Evolutionary conservation across 2,888 invertebrate genomes (phyloP).

Genomic region (Leptopilina drosophilae): DNA sequence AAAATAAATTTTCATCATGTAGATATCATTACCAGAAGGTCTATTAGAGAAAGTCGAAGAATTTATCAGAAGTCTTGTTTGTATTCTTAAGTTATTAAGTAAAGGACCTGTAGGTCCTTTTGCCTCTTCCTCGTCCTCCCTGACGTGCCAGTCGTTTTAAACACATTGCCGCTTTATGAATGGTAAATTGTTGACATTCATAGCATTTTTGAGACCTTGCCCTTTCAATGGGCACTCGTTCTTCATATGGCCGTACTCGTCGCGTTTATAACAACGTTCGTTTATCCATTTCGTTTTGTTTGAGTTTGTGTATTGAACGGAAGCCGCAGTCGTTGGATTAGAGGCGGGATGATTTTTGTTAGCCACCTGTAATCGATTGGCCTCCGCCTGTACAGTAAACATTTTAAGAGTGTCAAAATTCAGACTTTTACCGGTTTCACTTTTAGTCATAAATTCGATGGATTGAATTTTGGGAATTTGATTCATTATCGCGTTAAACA

Average conservation of each 20-base stretch:
- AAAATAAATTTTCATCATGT: too few species aligned
- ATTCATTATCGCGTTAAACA: constrained; percentile 45
- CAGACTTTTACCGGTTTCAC: constrained; percentile 39
- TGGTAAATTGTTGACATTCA: constrained; percentile 41
- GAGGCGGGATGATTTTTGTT: constrained; percentile 5
- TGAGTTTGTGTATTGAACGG: not conserved
- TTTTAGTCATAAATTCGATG: constrained; percentile 5
- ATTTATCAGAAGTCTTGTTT: too few species aligned
- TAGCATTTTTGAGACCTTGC: constrained; percentile 46
- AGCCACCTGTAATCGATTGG: constrained; percentile 24
- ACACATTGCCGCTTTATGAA: constrained; percentile 34
- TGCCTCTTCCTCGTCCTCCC: too few species aligned
- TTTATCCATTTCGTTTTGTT: not conserved
- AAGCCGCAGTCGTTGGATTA: not conserved
- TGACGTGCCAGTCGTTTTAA: constrained; percentile 9
- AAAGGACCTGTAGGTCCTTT: too few species aligned
- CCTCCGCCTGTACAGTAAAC: not conserved
- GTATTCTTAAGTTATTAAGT: too few species aligned
- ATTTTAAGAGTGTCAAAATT: constrained; percentile 45
- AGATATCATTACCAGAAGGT: too few species aligned
- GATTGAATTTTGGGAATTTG: not conserved
- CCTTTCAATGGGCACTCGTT: constrained; percentile 47
- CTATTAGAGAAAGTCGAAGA: too few species aligned
- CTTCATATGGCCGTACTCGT: constrained; percentile 49
- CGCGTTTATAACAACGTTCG: constrained; percentile 48